These are phyloP conservation scores for Lemur catta DNA, from an alignment of 2,797 vertebrate genomes.

Conservation along the genomic window DNA sequence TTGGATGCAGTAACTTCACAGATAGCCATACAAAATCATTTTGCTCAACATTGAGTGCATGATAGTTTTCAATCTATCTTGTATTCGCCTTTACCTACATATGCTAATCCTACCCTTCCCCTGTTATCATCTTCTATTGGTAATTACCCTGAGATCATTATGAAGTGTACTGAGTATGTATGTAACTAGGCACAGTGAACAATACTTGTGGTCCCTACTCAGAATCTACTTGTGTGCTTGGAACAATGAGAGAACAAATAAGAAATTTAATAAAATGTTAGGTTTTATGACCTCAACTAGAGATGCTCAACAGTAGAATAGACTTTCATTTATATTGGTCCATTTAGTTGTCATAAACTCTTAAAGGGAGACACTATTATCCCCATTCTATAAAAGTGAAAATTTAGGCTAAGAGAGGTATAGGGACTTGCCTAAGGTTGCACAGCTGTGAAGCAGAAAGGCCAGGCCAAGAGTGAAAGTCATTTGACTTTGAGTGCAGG, in stretches of 20 bases:
- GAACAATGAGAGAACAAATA: not conserved
- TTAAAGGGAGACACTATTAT: not conserved
- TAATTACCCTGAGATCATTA: not conserved
- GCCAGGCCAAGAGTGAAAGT: not conserved
- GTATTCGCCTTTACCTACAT: not conserved
- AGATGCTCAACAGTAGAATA: not conserved
- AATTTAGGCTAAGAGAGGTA: not conserved
- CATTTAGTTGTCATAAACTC: not conserved
- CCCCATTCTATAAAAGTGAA: not conserved
- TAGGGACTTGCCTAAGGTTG: not conserved
- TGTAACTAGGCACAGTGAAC: not conserved
- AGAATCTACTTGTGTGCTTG: not conserved
- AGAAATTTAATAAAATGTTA: not conserved
- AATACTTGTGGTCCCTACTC: not conserved
- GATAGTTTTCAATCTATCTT: not conserved
- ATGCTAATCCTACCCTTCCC: rapidly evolving
- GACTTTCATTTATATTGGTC: not conserved
- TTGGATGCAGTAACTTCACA: not conserved
- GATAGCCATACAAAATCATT: not conserved
- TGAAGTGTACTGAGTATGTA: not conserved
- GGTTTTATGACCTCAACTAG: not conserved
- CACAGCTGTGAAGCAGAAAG: not conserved
- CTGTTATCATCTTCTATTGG: not conserved
- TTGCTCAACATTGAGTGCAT: not conserved
- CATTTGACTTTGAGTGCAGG: not conserved